A percentile compares a stretch with the other conserved stretches of the same genome.
phyloP scores from a whole-genome alignment of 2,797 vertebrate species.

The Euphonia xanthogaster region DNA sequence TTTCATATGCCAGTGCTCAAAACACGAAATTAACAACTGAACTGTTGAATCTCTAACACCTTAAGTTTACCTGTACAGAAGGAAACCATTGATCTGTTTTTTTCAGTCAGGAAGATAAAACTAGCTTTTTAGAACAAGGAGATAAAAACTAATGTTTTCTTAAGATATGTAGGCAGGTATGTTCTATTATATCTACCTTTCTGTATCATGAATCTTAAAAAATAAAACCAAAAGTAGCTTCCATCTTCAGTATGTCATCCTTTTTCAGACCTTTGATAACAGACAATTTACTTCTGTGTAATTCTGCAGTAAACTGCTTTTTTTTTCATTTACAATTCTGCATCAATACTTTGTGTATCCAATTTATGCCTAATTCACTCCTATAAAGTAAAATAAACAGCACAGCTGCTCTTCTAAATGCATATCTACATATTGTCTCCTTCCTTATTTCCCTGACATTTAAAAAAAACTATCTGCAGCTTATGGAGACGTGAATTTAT shows the following conservation, averaged over 20 bases:
- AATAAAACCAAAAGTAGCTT: not conserved
- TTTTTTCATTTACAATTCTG: not conserved
- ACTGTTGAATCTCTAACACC: slow-evolving; percentile 33
- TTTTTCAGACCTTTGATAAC: not conserved
- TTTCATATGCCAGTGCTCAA: slow-evolving; percentile 64
- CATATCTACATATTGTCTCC: not conserved
- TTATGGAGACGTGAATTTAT: not conserved
- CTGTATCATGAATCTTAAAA: not conserved
- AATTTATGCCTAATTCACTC: not conserved
- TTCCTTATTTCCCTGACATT: not conserved
- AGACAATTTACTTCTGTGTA: not conserved
- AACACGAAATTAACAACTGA: slow-evolving; percentile 37
- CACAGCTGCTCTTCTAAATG: not conserved
- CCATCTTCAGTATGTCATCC: not conserved
- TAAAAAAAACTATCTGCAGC: not conserved
- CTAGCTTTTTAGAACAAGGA: slow-evolving; percentile 22
- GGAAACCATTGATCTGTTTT: slow-evolving; percentile 10
- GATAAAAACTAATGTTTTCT: slow-evolving; percentile 12
- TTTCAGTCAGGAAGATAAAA: slow-evolving; percentile 22
- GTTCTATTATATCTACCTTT: not conserved
- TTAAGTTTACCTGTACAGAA: slow-evolving; percentile 34
- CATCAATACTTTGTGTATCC: not conserved
- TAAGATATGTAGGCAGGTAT: not conserved
- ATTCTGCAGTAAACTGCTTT: not conserved
- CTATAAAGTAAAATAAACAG: not conserved